Base-by-base conservation (phyloP, 1,140 invertebrate genomes). In the Monomorium pharaonis region DNA sequence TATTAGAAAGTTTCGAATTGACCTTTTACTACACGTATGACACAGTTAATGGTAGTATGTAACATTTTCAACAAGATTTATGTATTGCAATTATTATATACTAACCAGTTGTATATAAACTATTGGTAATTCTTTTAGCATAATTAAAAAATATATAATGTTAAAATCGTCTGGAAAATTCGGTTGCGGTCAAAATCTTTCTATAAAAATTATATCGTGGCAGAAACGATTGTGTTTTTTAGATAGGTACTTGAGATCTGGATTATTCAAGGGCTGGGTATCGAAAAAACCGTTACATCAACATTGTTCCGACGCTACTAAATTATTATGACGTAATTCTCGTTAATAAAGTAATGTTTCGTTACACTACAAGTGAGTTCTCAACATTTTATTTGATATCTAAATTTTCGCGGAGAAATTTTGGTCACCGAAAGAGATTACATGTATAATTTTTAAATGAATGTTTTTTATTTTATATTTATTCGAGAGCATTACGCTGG, bases 291-390 rank as follows among this genome's bases (percentile, higher is more conserved):
- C 44, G 12, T 16, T 27, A 16, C 65, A 56, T 81, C 37, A 51
- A 44, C 24, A 58, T 67, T 33, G 49, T 14, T 70, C 65, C 72
- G 67, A 81, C 51, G 24, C 33, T 54, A 30, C 10, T 81, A 24
- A 72, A 81, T 81, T 72, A 81, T 81, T 56, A 81, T 51, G 37
- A 70, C 4, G 33, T 72, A 30, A n/a, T 42, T 81, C 37, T 58
- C 37, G 16, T 72, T 44, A 72, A 81, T 72, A 58, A 81, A 58
- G 18, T 51, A 54, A 81, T 3, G 18, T n/a, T 47, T 44, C 44
- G 21, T 67, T 18, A 67, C 37, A 67, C 30, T 12, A 12, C 37
- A 33, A 10, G 21, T 30, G 33, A 30, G 49, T 51, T 37, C 47
- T 37, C 24, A n/a, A n/a, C n/a, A n/a, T n/a, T n/a, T n/a, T n/a